phyloP scores from a whole-genome alignment of 2,797 vertebrate genomes.

The Nasua narica region DNA sequence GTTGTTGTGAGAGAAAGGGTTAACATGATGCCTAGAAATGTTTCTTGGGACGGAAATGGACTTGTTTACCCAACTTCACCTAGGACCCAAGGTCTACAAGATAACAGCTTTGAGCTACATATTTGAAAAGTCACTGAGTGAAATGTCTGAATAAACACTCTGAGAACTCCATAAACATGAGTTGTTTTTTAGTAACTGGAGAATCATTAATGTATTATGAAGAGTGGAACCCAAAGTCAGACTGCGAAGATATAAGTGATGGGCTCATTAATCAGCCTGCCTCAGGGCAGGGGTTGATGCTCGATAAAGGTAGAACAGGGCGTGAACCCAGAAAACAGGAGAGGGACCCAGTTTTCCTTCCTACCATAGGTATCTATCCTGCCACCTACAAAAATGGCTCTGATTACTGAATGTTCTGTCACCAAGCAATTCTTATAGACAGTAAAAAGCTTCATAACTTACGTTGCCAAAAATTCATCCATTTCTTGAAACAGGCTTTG shows the following conservation, averaged over 20 bases:
- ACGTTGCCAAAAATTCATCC: slow-evolving; percentile 47
- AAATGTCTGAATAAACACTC: slow-evolving; percentile 38
- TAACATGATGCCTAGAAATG: background rate
- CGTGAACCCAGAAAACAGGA: background rate
- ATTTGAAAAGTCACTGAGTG: slow-evolving; percentile 48
- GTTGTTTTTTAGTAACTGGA: slow-evolving; percentile 29
- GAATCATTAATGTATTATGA: slow-evolving; percentile 19
- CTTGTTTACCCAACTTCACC: slow-evolving; percentile 9
- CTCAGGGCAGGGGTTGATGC: background rate
- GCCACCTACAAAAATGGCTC: slow-evolving; percentile 22
- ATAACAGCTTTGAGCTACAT: background rate
- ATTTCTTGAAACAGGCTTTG: slow-evolving; percentile 60
- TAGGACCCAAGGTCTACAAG: background rate
- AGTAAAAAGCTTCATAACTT: slow-evolving; percentile 43
- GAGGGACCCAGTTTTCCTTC: background rate
- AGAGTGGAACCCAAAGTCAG: slow-evolving; percentile 18
- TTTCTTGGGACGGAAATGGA: background rate
- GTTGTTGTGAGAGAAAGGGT: background rate
- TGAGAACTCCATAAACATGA: slow-evolving; percentile 33
- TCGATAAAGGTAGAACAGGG: background rate
- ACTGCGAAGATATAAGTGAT: slow-evolving; percentile 20
- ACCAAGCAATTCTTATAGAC: slow-evolving; percentile 26
- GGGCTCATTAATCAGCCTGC: slow-evolving; percentile 42
- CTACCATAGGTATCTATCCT: background rate
- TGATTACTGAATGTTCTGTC: background rate